Conservation (phyloP, 2,113 vertebrate genomes). For the Stigmatopora argus region DNA sequence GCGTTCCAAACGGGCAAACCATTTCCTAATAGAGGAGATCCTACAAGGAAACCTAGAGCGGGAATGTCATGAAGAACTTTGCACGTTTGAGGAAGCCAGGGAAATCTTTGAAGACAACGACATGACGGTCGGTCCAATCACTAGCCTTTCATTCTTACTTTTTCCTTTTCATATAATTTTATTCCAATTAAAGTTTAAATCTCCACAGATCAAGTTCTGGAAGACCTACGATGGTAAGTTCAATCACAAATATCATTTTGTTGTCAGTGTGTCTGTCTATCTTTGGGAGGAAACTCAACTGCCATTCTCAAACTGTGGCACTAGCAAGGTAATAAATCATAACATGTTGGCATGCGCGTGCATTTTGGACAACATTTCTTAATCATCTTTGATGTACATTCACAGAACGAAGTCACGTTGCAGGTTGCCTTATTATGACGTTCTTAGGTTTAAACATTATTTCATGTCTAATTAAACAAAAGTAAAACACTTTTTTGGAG, state of each 20-base stretch:
- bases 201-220: constrained; percentile 62
- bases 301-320: too few relatives aligned
- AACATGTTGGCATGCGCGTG: too few relatives aligned
- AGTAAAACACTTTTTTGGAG: too few relatives aligned
- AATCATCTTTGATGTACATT: too few relatives aligned
- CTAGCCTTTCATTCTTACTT: too few relatives aligned
- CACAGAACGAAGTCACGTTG: too few relatives aligned
- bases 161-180: background rate
- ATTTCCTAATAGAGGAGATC: constrained; percentile 78
- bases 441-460: too few relatives aligned
- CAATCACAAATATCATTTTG: background rate
- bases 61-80: constrained; percentile 84
- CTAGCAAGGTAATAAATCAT: too few relatives aligned
- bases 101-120: constrained; percentile 78
- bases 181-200: constrained; percentile 6
- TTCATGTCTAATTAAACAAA: too few relatives aligned
- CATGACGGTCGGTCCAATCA: constrained; percentile 62
- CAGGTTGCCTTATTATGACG: too few relatives aligned
- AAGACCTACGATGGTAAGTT: constrained; percentile 53
- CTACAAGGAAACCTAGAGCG: constrained; percentile 80
- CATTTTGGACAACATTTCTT: too few relatives aligned
- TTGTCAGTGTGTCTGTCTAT: background rate
- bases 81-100: constrained; percentile 81
- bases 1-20: constrained; percentile 71
- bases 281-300: too few relatives aligned